These are phyloP conservation scores for Proteles cristata DNA, from an alignment of 2,113 vertebrate genomes.

Conservation along the genomic window DNA sequence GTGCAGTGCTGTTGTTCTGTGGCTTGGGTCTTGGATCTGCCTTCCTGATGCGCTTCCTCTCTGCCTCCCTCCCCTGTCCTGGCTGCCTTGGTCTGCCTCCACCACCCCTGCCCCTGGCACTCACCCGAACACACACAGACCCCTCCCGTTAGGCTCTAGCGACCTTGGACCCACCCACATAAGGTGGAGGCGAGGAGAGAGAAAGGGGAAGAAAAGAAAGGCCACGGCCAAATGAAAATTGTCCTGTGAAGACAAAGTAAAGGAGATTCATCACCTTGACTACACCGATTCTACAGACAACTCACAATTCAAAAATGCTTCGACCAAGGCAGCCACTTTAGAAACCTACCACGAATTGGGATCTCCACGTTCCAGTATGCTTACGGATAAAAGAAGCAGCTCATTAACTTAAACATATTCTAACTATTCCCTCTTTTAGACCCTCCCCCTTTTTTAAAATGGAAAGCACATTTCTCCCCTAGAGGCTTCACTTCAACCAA, in stretches of 20 bases:
- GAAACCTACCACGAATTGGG: neutral
- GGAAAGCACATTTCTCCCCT: neutral
- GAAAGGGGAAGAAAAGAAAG: neutral
- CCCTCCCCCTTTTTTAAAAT: neutral
- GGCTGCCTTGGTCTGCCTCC: neutral
- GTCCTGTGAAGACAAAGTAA: neutral
- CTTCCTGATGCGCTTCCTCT: neutral
- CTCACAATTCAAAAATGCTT: neutral
- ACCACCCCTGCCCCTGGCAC: too few species aligned
- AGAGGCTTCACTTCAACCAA: neutral
- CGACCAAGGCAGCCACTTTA: neutral
- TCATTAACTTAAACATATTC: neutral
- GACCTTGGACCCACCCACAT: neutral
- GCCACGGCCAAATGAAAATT: neutral
- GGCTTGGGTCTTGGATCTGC: neutral
- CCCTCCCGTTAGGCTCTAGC: neutral
- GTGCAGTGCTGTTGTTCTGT: accelerated
- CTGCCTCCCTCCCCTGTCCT: neutral
- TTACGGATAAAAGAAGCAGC: neutral
- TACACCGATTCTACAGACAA: neutral
- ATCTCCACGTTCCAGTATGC: neutral
- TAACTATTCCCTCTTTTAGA: neutral
- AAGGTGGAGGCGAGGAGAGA: neutral
- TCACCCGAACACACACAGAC: neutral
- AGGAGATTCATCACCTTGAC: neutral